These are phyloP conservation scores for Phylloscopus trochilus DNA, from an alignment of 2,113 vertebrate species.

Conservation along the genomic window DNA sequence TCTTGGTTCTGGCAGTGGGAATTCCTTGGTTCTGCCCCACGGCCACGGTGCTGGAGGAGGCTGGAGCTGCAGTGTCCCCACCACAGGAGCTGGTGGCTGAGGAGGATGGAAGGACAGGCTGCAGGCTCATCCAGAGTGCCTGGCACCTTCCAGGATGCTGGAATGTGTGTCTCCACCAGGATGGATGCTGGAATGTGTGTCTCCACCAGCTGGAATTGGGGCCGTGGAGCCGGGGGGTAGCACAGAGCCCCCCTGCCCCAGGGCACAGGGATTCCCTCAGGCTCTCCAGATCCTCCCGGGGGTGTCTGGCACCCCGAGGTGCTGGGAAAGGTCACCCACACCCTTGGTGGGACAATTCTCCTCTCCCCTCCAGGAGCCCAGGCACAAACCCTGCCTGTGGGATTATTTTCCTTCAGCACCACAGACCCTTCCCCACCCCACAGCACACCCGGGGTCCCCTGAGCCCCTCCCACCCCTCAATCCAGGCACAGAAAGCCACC, in stretches of 20 bases:
- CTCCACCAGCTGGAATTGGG: not conserved
- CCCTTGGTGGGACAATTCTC: accelerated
- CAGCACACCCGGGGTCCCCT: not conserved
- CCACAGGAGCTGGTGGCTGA: not conserved
- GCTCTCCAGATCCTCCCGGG: accelerated
- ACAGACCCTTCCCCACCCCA: not conserved
- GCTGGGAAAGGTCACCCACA: not conserved
- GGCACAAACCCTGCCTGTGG: not conserved
- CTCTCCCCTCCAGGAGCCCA: not conserved
- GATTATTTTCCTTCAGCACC: not conserved
- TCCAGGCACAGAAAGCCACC: not conserved
- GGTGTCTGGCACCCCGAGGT: accelerated
- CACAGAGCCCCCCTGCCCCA: not conserved
- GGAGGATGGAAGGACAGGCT: not conserved
- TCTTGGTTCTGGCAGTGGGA: not conserved
- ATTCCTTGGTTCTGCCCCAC: not conserved
- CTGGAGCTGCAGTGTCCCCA: not conserved
- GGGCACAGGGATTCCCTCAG: not conserved
- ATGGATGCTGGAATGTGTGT: not conserved
- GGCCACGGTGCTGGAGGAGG: accelerated
- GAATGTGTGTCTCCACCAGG: not conserved
- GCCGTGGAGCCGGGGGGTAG: not conserved
- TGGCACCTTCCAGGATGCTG: not conserved
- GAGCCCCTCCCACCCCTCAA: too few species aligned
- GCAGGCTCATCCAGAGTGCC: not conserved